Conservation (phyloP, 2,797 vertebrate genomes). For the Mus spretus region DNA sequence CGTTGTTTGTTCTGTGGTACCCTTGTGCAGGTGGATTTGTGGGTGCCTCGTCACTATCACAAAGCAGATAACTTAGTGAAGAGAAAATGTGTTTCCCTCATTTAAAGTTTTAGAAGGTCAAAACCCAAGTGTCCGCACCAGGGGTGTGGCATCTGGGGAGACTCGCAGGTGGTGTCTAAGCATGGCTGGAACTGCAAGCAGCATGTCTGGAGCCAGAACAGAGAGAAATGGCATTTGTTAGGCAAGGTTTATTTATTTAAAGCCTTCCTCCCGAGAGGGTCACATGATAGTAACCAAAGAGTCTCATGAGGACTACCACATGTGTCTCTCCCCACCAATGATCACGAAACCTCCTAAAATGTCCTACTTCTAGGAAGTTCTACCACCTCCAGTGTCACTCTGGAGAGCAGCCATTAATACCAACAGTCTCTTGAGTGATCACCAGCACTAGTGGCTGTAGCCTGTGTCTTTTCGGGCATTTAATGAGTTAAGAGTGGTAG, state of each 20-base stretch:
- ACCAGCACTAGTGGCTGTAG: too few species aligned
- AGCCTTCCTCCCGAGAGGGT: not conserved
- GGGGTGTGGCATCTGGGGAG: not conserved
- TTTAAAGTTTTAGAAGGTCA: not conserved
- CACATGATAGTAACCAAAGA: not conserved
- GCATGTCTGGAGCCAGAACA: not conserved
- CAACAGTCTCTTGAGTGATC: not conserved
- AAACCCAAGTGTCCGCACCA: not conserved
- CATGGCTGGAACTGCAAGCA: not conserved
- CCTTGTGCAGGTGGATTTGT: not conserved
- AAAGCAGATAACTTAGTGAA: not conserved
- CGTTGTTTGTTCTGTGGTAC: too few species aligned
- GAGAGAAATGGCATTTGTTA: not conserved
- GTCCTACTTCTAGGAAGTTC: not conserved
- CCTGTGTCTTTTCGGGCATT: not conserved
- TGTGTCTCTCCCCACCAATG: too few species aligned
- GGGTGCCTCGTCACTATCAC: not conserved
- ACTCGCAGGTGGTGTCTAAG: too few species aligned
- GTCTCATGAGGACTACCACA: not conserved
- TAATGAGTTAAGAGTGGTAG: not conserved
- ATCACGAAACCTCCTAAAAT: not conserved
- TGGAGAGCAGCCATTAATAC: not conserved
- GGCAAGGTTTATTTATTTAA: not conserved
- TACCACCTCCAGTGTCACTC: not conserved
- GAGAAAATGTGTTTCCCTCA: not conserved